Conservation (phyloP, 2,797 vertebrate species). For the Champsocephalus gunnari region DNA sequence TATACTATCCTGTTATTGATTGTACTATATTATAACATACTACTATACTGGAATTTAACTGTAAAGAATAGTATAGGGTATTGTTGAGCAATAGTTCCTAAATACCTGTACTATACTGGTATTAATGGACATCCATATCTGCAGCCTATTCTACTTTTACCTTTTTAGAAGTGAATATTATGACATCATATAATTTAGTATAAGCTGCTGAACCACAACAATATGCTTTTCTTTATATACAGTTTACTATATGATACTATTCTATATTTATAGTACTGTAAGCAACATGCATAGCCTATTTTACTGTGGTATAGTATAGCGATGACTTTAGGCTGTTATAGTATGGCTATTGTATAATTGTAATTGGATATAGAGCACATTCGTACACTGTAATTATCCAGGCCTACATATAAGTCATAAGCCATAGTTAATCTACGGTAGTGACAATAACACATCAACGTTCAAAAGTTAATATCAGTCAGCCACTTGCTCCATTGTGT, state of each 20-base stretch:
- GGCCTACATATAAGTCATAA: conserved; percentile 12
- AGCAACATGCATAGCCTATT: not conserved
- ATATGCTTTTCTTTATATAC: not conserved
- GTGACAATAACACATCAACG: conserved; percentile 34
- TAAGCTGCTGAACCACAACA: not conserved
- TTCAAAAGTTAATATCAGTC: conserved; percentile 68
- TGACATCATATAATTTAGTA: too few species aligned
- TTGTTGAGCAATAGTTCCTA: too few species aligned
- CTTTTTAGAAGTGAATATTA: too few species aligned
- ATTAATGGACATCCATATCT: too few species aligned
- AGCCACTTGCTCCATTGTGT: conserved; percentile 67
- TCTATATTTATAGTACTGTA: not conserved
- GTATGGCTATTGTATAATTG: not conserved
- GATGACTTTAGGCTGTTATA: not conserved
- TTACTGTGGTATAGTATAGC: not conserved
- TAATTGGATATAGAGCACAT: not conserved
- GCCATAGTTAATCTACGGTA: conserved; percentile 13
- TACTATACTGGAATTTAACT: too few species aligned
- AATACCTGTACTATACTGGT: too few species aligned
- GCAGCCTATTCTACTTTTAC: too few species aligned
- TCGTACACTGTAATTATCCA: conserved; percentile 11
- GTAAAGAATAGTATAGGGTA: too few species aligned
- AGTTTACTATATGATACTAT: not conserved
- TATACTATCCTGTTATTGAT: not conserved
- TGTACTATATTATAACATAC: not conserved